Evolutionary conservation across 2,888 invertebrate species (phyloP).

Genomic region (Protodeltote pygarga): DNA sequence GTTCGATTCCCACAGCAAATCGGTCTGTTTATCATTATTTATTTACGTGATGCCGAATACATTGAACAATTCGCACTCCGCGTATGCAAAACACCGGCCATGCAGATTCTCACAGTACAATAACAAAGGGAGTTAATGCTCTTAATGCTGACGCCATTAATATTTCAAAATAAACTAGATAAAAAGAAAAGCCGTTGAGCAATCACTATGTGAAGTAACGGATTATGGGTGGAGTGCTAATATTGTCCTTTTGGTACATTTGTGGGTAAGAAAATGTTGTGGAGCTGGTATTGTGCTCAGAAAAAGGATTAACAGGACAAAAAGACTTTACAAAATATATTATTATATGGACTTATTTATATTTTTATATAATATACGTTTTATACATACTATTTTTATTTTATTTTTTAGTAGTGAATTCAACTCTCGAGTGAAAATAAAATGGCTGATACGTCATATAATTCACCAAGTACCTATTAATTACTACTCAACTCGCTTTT

Average conservation of each 20-base stretch:
- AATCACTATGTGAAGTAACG: conserved; percentile 52
- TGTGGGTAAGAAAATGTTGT: background rate
- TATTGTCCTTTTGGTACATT: conserved; percentile 14
- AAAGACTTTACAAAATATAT: background rate
- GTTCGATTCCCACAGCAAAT: conserved; percentile 26
- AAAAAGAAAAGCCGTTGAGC: conserved; percentile 66
- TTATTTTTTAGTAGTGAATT: background rate
- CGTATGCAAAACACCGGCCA: conserved; percentile 69
- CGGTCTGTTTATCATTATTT: conserved; percentile 79
- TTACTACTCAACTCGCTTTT: no score
- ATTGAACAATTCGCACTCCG: conserved; percentile 76
- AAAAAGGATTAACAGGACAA: conserved; percentile 5
- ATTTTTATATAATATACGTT: no score
- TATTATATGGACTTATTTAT: background rate
- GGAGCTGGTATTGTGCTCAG: conserved; percentile 12
- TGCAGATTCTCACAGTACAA: conserved; percentile 78
- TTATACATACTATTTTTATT: no score
- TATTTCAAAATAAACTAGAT: conserved; percentile 84
- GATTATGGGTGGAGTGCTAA: conserved; percentile 36
- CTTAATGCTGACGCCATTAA: conserved; percentile 83
- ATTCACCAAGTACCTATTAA: no score
- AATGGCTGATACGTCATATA: no score
- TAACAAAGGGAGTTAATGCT: conserved; percentile 83
- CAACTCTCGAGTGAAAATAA: no score
- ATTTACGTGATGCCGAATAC: conserved; percentile 84